phyloP scores from a whole-genome alignment of 2,888 invertebrate genomes.

The Gonocerus acuteangulatus region DNA sequence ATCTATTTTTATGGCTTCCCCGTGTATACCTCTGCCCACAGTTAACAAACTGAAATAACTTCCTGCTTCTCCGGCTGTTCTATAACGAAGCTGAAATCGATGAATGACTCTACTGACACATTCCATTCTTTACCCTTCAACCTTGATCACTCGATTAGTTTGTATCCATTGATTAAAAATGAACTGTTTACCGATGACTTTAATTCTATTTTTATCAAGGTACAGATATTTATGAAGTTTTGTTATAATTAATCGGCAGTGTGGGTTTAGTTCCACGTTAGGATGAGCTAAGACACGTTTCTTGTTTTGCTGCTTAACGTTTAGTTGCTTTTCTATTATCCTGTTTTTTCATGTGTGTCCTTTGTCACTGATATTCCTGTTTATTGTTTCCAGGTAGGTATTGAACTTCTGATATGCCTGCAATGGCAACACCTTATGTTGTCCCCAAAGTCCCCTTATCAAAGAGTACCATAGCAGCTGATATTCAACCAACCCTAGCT shows the following conservation, averaged over 20 bases:
- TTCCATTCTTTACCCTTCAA: background rate
- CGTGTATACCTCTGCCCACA: background rate
- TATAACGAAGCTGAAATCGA: no score
- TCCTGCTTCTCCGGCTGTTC: no score
- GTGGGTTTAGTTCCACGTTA: no score
- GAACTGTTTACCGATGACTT: conserved; percentile 8
- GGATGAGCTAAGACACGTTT: no score
- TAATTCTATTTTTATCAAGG: conserved; percentile 16
- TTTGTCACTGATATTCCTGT: background rate
- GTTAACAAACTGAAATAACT: no score
- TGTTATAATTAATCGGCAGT: background rate
- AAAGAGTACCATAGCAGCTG: conserved; percentile 20
- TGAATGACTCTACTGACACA: background rate
- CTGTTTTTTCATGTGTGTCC: no score
- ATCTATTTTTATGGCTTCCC: background rate
- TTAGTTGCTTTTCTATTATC: no score
- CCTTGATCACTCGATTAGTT: conserved; percentile 15
- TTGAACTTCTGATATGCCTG: conserved; percentile 18
- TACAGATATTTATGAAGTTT: background rate
- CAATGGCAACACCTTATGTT: conserved; percentile 37
- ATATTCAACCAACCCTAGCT: conserved; percentile 17
- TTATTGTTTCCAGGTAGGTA: conserved; percentile 12
- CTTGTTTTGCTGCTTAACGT: no score
- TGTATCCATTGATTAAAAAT: conserved; percentile 11
- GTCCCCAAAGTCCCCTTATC: conserved; percentile 31